Evolutionary conservation across 1,140 invertebrate genomes (phyloP).

Genomic region (Saccostrea cuccullata): DNA sequence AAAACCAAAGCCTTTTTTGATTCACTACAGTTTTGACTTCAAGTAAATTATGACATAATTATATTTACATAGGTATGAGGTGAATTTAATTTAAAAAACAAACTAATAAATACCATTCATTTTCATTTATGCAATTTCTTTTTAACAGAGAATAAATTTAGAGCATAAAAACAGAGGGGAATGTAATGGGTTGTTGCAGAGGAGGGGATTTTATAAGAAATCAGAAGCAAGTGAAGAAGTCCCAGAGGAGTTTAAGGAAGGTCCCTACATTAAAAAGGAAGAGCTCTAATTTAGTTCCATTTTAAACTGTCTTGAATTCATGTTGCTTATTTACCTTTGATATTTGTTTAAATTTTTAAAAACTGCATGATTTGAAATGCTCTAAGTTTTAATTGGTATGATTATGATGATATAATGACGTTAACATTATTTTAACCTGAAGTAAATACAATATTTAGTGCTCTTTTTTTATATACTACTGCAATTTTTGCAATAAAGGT

Average conservation of each 20-base stretch:
- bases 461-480: too few relatives aligned
- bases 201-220: slow-evolving; percentile 40
- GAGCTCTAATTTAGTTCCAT: slow-evolving; percentile 42
- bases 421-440: too few relatives aligned
- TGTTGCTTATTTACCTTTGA: background rate
- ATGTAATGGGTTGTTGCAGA: slow-evolving; percentile 45
- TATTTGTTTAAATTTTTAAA: background rate
- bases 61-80: too few relatives aligned
- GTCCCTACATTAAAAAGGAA: slow-evolving; percentile 31
- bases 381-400: too few relatives aligned
- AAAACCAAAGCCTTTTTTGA: too few relatives aligned
- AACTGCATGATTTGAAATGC: too few relatives aligned
- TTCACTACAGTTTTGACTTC: too few relatives aligned
- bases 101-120: too few relatives aligned
- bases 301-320: background rate
- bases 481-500: background rate
- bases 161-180: slow-evolving; percentile 43
- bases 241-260: slow-evolving; percentile 5
- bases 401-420: too few relatives aligned
- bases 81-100: too few relatives aligned
- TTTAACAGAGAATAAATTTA: slow-evolving; percentile 61
- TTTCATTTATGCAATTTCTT: background rate
- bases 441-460: too few relatives aligned
- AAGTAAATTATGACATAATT: too few relatives aligned
- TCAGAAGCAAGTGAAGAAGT: slow-evolving; percentile 9